phyloP scores from a whole-genome alignment of 2,888 invertebrate genomes.

The Sminthurinus aureus region DNA sequence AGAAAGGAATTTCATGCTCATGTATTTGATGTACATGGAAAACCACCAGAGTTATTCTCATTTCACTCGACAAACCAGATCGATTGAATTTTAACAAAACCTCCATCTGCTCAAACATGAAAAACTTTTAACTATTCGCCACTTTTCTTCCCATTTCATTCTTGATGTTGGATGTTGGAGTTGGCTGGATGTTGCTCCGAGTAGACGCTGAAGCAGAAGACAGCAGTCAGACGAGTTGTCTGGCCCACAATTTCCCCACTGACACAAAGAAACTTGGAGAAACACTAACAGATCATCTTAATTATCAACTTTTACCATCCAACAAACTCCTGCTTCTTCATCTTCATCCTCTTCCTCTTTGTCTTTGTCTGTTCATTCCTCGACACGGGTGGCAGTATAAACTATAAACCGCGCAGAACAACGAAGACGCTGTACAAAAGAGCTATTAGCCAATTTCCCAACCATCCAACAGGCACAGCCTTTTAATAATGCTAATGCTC shows the following conservation, averaged over 20 bases:
- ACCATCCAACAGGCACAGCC: too few species aligned
- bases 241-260: conserved; percentile 29
- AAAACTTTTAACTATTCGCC: conserved; percentile 22
- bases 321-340: neutral
- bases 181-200: too few species aligned
- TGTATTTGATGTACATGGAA: too few species aligned
- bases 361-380: neutral
- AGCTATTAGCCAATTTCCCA: too few species aligned
- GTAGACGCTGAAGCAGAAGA: too few species aligned
- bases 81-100: conserved; percentile 33
- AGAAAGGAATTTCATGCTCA: neutral
- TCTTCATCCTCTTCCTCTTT: neutral
- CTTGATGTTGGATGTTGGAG: too few species aligned
- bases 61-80: neutral
- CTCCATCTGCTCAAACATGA: conserved; percentile 32
- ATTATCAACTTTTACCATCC: neutral
- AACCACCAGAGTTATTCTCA: too few species aligned
- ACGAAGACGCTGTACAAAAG: too few species aligned
- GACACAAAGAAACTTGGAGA: conserved; percentile 29
- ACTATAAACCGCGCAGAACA: too few species aligned
- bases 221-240: too few species aligned
- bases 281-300: neutral
- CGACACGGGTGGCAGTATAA: too few species aligned
- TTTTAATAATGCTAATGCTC: too few species aligned
- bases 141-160: neutral